These are phyloP conservation scores for Indicator indicator DNA, from an alignment of 2,113 vertebrate species.

Conservation along the genomic window DNA sequence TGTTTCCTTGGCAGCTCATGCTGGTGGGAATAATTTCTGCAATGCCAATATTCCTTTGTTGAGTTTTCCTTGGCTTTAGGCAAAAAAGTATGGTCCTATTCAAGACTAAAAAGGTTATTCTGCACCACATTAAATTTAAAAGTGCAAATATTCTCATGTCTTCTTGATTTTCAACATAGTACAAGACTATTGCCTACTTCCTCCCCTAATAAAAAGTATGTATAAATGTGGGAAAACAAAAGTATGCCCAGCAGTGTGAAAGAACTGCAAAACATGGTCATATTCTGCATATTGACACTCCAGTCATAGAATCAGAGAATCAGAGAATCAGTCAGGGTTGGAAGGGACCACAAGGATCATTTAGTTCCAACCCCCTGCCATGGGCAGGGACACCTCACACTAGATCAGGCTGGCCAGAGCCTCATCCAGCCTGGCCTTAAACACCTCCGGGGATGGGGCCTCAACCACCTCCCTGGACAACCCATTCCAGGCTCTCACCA, in stretches of 20 bases:
- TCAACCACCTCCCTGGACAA: too few species aligned
- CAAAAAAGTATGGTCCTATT: background rate
- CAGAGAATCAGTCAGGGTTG: too few species aligned
- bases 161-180: background rate
- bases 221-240: background rate
- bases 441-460: too few species aligned
- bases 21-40: background rate
- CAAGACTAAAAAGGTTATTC: background rate
- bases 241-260: background rate
- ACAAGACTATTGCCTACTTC: background rate
- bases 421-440: too few species aligned
- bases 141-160: background rate
- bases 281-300: background rate
- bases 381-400: too few species aligned
- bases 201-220: background rate
- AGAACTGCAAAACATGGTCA: background rate
- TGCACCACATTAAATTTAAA: background rate
- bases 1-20: background rate
- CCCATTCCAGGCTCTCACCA: too few species aligned
- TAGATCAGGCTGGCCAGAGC: too few species aligned
- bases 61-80: background rate
- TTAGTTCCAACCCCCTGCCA: too few species aligned
- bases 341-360: too few species aligned
- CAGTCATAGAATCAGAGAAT: background rate
- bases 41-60: background rate